A percentile compares a stretch with the other conserved stretches of the same genome.
Evolutionary conservation across 2,113 vertebrate species (phyloP).

Genomic region (Sander vitreus): DNA sequence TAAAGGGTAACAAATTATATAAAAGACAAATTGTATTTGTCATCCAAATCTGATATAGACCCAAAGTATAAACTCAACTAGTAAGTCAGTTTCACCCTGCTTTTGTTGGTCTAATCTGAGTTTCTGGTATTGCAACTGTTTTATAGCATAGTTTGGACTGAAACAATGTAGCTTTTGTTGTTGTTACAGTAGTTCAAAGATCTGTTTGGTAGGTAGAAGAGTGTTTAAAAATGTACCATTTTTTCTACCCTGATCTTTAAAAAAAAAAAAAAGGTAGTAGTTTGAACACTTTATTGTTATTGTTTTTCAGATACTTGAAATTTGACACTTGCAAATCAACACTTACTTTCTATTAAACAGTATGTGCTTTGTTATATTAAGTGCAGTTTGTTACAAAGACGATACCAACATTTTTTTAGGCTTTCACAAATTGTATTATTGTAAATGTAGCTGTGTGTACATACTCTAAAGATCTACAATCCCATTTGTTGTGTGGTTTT

Average conservation of each 20-base stretch:
- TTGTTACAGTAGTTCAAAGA: slow-evolving; percentile 51
- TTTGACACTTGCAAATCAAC: slow-evolving; percentile 42
- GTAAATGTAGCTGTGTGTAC: slow-evolving; percentile 85
- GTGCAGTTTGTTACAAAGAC: slow-evolving; percentile 73
- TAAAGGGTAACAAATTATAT: background rate
- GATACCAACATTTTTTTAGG: slow-evolving; percentile 62
- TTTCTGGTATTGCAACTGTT: background rate
- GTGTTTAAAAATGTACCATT: slow-evolving; percentile 19
- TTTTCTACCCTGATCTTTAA: slow-evolving; percentile 31
- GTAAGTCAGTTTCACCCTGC: background rate
- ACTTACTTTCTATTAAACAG: slow-evolving; percentile 57
- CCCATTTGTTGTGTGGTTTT: slow-evolving; percentile 75
- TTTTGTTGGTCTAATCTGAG: slow-evolving; percentile 17
- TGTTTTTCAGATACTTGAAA: slow-evolving; percentile 68
- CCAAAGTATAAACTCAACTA: slow-evolving; percentile 22
- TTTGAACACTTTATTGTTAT: slow-evolving; percentile 19
- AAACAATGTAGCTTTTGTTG: slow-evolving; percentile 30
- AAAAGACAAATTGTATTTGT: slow-evolving; percentile 25
- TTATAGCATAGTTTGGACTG: slow-evolving; percentile 25
- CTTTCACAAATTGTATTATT: slow-evolving; percentile 78
- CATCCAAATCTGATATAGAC: slow-evolving; percentile 12
- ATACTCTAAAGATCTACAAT: slow-evolving; percentile 76
- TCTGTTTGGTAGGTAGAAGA: slow-evolving; percentile 24
- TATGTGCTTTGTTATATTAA: slow-evolving; percentile 76
- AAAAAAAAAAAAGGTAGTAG: background rate